Base-by-base conservation (phyloP, 2,113 vertebrate genomes). In the Pterocles gutturalis region DNA sequence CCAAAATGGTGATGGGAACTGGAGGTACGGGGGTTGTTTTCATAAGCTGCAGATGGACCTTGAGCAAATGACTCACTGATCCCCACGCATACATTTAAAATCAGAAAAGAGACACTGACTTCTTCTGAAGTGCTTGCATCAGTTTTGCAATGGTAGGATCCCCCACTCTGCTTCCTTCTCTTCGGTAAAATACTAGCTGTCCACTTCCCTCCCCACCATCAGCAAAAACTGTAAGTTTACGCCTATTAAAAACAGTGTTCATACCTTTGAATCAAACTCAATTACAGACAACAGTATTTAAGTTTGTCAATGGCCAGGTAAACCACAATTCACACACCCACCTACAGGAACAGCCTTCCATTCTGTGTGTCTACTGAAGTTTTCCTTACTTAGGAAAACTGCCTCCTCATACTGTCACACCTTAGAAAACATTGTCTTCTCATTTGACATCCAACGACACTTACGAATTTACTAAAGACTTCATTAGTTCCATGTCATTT, bases 71-170 rank as follows among this genome's bases (percentile, higher is more conserved):
- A 84, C 33, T 77, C 0, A 0, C 8, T 61, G 48, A 80, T 31
- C 9, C 22, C 8, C 12, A 60, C 0, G 0, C 2, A 3, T 10
- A 38, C 11, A 51, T 75, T 24, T 46, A 76, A 57, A 83, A 62
- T 21, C 46, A 70, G 34, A 62, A 93, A 73, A 87, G 13, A 19
- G 4, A 49, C n/a, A 66, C 8, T 17, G 6, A 73, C 60, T 51
- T 81, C 36, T 31, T 54, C 21, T 17, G 61, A 87, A 70, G 16
- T 46, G 14, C 58, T 25, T 58, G 9, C 25, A 60, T 31, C 22
- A 61, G 26, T 87, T 89, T 65, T 65, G 29, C 31, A 80, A 17
- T 4, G 10, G 41, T 85, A 86, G 11, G 25, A 83, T 19, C 17
- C n/a, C 14, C 21, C 5, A 72, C 7, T 49, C 71, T 28, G 10